Evolutionary conservation across 2,113 vertebrate genomes (phyloP).

Genomic region (Phyllostomus hastatus): DNA sequence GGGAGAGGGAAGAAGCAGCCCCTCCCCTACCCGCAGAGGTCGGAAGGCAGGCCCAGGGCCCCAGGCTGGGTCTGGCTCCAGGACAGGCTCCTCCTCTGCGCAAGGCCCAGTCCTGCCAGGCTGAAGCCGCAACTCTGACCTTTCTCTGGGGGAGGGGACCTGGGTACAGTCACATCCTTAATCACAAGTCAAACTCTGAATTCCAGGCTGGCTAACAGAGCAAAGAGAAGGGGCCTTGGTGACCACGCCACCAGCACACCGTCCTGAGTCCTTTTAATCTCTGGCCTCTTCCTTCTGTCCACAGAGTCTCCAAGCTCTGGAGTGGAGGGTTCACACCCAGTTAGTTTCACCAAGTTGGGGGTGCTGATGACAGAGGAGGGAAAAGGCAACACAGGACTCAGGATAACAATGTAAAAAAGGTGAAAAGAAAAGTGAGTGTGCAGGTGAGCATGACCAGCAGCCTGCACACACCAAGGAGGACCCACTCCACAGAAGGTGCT

Average conservation of each 20-base stretch:
- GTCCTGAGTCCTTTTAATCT: neutral
- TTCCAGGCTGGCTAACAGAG: neutral
- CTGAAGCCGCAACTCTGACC: neutral
- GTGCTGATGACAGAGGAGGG: neutral
- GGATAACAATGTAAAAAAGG: neutral
- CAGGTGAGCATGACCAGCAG: fast-evolving
- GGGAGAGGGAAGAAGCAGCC: neutral
- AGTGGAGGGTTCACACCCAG: neutral
- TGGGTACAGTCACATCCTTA: fast-evolving
- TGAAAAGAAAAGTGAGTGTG: fast-evolving
- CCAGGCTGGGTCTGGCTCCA: neutral
- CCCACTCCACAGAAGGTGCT: fast-evolving
- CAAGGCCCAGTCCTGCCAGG: fast-evolving
- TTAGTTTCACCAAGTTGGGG: neutral
- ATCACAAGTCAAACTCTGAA: neutral
- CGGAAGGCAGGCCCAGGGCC: neutral
- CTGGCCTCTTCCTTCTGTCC: neutral
- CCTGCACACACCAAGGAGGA: fast-evolving
- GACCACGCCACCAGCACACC: fast-evolving
- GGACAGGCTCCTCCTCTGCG: fast-evolving
- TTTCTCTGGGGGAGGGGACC: fast-evolving
- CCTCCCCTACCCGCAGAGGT: fast-evolving
- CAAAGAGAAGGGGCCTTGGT: neutral
- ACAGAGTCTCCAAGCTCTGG: neutral
- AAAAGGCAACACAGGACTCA: neutral